Percentiles rank a stretch among this genome's conserved stretches.
Evolutionary conservation across 1,140 invertebrate species (phyloP).

Genomic region (Aphidius gifuensis): DNA sequence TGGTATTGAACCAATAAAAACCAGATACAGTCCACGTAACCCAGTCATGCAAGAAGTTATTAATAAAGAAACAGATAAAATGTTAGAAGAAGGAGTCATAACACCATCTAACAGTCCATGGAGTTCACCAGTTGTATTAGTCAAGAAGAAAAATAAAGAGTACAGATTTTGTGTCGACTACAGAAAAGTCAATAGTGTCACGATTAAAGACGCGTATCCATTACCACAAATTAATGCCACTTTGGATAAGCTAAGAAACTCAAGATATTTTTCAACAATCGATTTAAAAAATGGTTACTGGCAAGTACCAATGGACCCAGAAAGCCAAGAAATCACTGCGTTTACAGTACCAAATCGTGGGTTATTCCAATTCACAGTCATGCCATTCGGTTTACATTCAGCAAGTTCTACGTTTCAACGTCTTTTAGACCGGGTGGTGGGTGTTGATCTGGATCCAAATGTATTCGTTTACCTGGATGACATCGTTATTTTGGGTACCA

Average conservation of each 20-base stretch:
- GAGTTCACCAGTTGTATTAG: neutral
- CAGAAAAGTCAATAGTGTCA: constrained; percentile 9
- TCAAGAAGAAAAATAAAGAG: neutral
- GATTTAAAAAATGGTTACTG: constrained; percentile 17
- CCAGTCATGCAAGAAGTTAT: neutral
- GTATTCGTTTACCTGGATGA: neutral
- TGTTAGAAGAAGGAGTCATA: constrained; percentile 1
- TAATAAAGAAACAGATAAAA: neutral
- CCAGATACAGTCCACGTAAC: neutral
- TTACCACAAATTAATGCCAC: constrained; percentile 18
- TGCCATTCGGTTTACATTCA: constrained; percentile 18
- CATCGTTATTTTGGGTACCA: constrained; percentile 7
- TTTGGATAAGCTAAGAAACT: constrained; percentile 3
- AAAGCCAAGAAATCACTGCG: constrained; percentile 7
- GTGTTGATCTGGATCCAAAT: constrained; percentile 1
- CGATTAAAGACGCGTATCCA: constrained; percentile 14
- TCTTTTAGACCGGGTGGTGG: constrained; percentile 1
- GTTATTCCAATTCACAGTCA: constrained; percentile 13
- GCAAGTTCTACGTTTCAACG: constrained; percentile 18
- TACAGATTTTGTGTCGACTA: constrained; percentile 15
- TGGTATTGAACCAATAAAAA: neutral
- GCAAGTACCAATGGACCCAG: constrained; percentile 9
- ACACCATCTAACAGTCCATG: neutral
- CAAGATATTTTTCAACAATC: constrained; percentile 5
- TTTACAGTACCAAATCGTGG: constrained; percentile 16